Evolutionary conservation across 2,113 vertebrate genomes (phyloP).

Genomic region (Fregata magnificens): DNA sequence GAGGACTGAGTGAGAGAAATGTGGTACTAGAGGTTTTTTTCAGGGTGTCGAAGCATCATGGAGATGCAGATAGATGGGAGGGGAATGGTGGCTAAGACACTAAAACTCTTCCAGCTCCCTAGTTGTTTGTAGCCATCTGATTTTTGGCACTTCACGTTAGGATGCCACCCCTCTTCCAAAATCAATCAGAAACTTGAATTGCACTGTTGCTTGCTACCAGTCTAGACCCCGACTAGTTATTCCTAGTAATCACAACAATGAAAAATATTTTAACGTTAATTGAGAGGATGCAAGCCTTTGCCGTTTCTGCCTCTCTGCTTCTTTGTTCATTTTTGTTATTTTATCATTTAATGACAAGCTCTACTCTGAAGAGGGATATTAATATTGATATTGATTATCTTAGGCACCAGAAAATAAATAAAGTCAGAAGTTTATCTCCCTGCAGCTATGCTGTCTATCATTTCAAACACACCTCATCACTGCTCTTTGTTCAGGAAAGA

Average conservation of each 20-base stretch:
- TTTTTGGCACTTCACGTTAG: neutral
- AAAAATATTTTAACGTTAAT: neutral
- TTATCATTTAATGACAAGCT: neutral
- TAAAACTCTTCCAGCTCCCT: neutral
- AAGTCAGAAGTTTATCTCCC: neutral
- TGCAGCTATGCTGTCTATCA: neutral
- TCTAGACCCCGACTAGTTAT: neutral
- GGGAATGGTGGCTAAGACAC: neutral
- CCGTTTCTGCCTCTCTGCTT: neutral
- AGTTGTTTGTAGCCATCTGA: neutral
- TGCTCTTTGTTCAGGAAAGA: neutral
- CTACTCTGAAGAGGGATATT: neutral
- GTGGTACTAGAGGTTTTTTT: neutral
- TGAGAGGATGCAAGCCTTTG: neutral
- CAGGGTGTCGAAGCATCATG: neutral
- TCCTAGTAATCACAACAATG: neutral
- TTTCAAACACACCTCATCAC: neutral
- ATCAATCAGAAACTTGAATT: neutral
- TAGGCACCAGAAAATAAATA: neutral
- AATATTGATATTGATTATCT: neutral
- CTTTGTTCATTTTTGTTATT: neutral
- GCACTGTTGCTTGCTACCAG: neutral
- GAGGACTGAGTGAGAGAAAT: constrained; percentile 31
- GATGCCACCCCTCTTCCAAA: neutral
- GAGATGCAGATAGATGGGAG: neutral